A percentile compares a stretch with the other conserved stretches of the same genome.
Conservation (phyloP, 2,888 invertebrate species). For the Timema cristinae region DNA sequence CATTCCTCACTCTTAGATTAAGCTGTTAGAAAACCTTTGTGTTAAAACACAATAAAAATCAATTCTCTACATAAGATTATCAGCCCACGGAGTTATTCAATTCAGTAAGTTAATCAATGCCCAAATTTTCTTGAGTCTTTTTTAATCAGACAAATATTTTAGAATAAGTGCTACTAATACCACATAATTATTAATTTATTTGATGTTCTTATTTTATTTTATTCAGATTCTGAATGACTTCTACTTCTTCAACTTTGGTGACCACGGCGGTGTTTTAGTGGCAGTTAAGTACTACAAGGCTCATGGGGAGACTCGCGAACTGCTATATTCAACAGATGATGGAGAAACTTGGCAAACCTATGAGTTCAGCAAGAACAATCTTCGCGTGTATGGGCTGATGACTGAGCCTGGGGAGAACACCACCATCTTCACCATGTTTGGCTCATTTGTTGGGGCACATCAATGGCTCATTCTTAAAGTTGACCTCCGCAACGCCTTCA, state of each 20-base stretch:
- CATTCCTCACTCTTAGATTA: too few species aligned
- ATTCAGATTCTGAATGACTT: conserved; percentile 63
- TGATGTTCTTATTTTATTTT: conserved; percentile 15
- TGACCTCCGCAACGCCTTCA: conserved; percentile 53
- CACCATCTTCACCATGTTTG: conserved; percentile 87
- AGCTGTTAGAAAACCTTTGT: too few species aligned
- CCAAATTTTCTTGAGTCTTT: too few species aligned
- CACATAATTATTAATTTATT: conserved; percentile 12
- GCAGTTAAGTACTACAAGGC: conserved; percentile 79
- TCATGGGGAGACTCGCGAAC: conserved; percentile 70
- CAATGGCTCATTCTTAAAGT: conserved; percentile 85
- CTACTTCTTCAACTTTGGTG: conserved; percentile 84
- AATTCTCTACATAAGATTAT: too few species aligned
- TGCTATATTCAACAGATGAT: conserved; percentile 82
- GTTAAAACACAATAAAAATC: too few species aligned
- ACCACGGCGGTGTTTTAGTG: conserved; percentile 80
- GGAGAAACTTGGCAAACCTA: conserved; percentile 75
- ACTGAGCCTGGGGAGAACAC: conserved; percentile 94
- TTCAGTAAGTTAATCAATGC: too few species aligned
- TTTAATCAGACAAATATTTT: too few species aligned
- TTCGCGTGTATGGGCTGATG: conserved; percentile 85
- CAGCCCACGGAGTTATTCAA: too few species aligned
- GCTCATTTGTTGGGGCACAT: conserved; percentile 69
- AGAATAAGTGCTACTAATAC: conserved; percentile 10
- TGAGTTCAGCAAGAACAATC: conserved; percentile 63